Percentiles rank a stretch among this genome's conserved stretches.
phyloP scores from a whole-genome alignment of 2,888 invertebrate genomes.

The Patella caerulea region DNA sequence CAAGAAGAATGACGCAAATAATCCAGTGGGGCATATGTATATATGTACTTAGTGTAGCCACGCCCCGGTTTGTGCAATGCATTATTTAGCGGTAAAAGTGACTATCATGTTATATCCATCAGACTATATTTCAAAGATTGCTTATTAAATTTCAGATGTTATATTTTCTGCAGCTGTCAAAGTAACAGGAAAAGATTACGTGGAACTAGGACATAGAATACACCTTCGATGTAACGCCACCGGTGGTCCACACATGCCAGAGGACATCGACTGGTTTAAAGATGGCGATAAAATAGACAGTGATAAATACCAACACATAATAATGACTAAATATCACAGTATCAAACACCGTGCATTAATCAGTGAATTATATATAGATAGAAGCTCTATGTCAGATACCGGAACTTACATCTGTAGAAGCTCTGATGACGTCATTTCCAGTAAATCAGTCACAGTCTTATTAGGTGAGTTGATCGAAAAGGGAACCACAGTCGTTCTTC shows the following conservation, averaged over 20 bases:
- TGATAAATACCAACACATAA: slow-evolving; percentile 1
- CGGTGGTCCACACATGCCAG: slow-evolving; percentile 1
- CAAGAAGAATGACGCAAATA: too few species aligned
- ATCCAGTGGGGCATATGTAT: too few species aligned
- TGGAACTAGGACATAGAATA: not conserved
- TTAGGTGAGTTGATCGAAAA: not conserved
- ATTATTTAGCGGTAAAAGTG: too few species aligned
- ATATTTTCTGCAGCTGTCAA: not conserved
- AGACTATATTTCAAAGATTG: too few species aligned
- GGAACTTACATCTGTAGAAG: not conserved
- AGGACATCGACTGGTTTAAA: slow-evolving; percentile 6
- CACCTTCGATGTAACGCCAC: slow-evolving; percentile 1
- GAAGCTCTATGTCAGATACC: slow-evolving; percentile 1
- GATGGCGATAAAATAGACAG: not conserved
- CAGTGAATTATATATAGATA: slow-evolving; percentile 2
- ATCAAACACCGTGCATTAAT: slow-evolving; percentile 7
- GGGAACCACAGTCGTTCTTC: too few species aligned
- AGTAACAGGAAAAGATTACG: not conserved
- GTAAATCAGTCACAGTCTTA: not conserved
- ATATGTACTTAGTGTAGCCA: too few species aligned
- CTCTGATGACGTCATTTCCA: slow-evolving; percentile 4
- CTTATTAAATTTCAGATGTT: not conserved
- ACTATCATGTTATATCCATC: too few species aligned
- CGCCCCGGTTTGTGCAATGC: too few species aligned
- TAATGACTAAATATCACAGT: slow-evolving; percentile 5